Evolutionary conservation across 2,888 invertebrate species (phyloP).

Genomic region (Scaptomyza polygonia): DNA sequence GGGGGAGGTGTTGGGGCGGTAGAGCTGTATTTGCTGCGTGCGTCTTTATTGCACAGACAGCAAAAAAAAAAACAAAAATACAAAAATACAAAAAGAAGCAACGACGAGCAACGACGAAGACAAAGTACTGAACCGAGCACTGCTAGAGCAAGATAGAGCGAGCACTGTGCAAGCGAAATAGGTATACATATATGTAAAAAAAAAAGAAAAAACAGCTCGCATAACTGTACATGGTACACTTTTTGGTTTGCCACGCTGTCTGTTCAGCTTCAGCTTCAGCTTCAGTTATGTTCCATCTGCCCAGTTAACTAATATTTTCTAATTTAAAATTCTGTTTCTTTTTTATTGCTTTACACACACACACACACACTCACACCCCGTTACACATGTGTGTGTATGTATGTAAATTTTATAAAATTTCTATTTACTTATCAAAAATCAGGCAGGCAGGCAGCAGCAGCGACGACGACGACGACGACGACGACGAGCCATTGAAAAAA

Average conservation of each 20-base stretch:
- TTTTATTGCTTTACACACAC: conserved; percentile 62
- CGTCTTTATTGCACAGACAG: conserved; percentile 53
- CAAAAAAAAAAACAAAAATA: conserved; percentile 27
- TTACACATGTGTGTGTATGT: conserved; percentile 40
- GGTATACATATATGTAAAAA: conserved; percentile 15
- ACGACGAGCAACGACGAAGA: conserved; percentile 43
- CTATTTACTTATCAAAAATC: conserved; percentile 79
- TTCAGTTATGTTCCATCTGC: conserved; percentile 48
- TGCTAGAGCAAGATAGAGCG: not conserved
- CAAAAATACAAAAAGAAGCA: conserved; percentile 11
- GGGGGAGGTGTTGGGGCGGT: not conserved
- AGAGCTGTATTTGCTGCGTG: conserved; percentile 7
- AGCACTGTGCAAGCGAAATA: conserved; percentile 31
- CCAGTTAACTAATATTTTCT: conserved; percentile 76
- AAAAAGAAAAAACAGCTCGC: conserved; percentile 20
- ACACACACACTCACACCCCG: conserved; percentile 9
- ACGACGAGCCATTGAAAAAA: conserved; percentile 64
- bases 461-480: too few relatives aligned
- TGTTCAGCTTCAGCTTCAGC: conserved; percentile 18
- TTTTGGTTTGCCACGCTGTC: conserved; percentile 8
- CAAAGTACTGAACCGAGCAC: conserved; percentile 30
- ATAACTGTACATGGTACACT: conserved; percentile 52
- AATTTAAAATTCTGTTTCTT: conserved; percentile 80
- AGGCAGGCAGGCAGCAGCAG: too few relatives aligned
- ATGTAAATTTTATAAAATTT: conserved; percentile 79